Percentiles rank a stretch among this genome's conserved stretches.
phyloP scores from a whole-genome alignment of 2,113 vertebrate species.

The Cynopterus brachyotis region DNA sequence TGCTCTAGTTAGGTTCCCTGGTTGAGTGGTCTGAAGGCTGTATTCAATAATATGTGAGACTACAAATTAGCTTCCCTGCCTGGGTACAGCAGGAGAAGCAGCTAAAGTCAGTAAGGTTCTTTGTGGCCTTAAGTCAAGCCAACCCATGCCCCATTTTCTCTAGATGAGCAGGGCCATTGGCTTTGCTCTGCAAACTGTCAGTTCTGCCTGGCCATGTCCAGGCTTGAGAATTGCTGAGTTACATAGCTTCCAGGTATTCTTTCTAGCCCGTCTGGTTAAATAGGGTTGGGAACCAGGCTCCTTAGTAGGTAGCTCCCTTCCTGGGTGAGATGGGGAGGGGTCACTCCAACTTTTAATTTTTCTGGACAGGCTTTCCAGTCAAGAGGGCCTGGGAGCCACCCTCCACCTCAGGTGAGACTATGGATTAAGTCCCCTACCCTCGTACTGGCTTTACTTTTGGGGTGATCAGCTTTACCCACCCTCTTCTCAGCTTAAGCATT shows the following conservation, averaged over 20 bases:
- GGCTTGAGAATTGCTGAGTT: not conserved
- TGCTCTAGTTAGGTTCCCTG: not conserved
- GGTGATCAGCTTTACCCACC: not conserved
- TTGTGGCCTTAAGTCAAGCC: not conserved
- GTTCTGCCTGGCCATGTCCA: not conserved
- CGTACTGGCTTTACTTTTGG: not conserved
- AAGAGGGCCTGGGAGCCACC: not conserved
- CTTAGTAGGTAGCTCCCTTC: not conserved
- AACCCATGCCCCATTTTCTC: not conserved
- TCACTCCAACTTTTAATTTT: not conserved
- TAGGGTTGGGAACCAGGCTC: not conserved
- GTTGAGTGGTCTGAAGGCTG: not conserved
- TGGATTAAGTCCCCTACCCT: not conserved
- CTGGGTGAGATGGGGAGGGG: not conserved
- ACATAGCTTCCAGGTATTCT: not conserved
- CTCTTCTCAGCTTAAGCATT: not conserved
- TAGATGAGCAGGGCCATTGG: not conserved
- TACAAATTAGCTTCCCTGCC: not conserved
- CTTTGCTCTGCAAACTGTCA: not conserved
- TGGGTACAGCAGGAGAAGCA: not conserved
- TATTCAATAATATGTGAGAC: not conserved
- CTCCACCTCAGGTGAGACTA: not conserved
- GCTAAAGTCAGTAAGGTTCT: not conserved
- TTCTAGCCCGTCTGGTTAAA: not conserved
- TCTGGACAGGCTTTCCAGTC: not conserved